Evolutionary conservation across 2,888 invertebrate genomes (phyloP).

Genomic region (Yponomeuta evonymella): DNA sequence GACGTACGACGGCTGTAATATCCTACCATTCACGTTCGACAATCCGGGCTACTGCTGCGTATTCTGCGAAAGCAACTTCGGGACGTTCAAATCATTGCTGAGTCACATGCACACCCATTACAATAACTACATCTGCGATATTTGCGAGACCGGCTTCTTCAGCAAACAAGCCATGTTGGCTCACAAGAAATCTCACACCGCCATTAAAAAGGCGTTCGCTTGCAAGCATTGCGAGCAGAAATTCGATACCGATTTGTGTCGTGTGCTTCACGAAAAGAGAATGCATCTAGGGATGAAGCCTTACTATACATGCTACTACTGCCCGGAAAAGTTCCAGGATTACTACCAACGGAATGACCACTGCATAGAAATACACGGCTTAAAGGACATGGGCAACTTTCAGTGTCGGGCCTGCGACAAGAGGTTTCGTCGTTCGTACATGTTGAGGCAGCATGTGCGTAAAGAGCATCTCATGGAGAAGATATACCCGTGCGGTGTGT

Average conservation of each 20-base stretch:
- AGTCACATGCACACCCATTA: constrained; percentile 47
- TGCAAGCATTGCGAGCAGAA: constrained; percentile 1
- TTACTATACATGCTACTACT: constrained; percentile 43
- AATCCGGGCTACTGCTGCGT: constrained; percentile 33
- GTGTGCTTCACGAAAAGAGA: not conserved
- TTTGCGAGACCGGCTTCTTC: constrained; percentile 32
- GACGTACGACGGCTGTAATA: constrained; percentile 38
- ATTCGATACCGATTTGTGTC: not conserved
- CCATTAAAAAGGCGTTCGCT: not conserved
- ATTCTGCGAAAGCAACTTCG: constrained; percentile 35
- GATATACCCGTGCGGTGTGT: too few species aligned
- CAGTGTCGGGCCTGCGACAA: constrained; percentile 21
- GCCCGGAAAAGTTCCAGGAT: constrained; percentile 61
- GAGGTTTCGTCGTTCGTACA: constrained; percentile 41
- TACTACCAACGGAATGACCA: constrained; percentile 41
- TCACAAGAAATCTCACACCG: not conserved
- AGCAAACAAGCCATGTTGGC: not conserved
- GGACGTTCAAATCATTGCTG: constrained; percentile 37
- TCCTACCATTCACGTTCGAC: constrained; percentile 44
- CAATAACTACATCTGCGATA: constrained; percentile 41
- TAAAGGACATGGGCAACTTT: constrained; percentile 2
- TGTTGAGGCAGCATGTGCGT: constrained; percentile 57
- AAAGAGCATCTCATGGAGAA: constrained; percentile 59
- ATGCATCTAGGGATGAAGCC: not conserved
- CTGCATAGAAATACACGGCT: constrained; percentile 34